phyloP scores from a whole-genome alignment of 2,888 invertebrate genomes.

The Clistopyga incitator region DNA sequence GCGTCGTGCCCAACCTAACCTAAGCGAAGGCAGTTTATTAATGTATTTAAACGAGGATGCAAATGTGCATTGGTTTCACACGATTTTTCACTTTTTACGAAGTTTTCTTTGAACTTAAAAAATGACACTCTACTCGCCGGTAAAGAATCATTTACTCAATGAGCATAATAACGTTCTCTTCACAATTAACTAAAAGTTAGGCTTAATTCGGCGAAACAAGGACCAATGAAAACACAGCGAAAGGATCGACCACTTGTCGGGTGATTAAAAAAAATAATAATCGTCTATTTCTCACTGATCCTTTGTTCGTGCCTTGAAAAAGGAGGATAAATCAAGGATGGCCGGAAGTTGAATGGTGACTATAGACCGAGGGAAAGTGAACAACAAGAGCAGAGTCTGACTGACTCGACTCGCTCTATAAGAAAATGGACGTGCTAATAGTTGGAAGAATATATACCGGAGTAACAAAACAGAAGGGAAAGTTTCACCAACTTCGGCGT shows the following conservation, averaged over 20 bases:
- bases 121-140: too few species aligned
- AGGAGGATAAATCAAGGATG: conserved; percentile 11
- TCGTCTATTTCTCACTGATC: background rate
- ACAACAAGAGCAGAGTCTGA: conserved; percentile 28
- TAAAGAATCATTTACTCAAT: too few species aligned
- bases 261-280: background rate
- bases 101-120: too few species aligned
- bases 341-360: conserved; percentile 62
- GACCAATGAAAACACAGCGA: too few species aligned
- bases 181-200: too few species aligned
- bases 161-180: too few species aligned
- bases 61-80: too few species aligned
- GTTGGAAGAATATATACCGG: conserved; percentile 6
- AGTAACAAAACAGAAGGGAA: conserved; percentile 41
- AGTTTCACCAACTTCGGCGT: conserved; percentile 38
- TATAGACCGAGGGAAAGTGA: conserved; percentile 67
- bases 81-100: too few species aligned
- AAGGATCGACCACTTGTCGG: too few species aligned
- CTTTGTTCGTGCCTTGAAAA: background rate
- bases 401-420: conserved; percentile 11
- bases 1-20: background rate
- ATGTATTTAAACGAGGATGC: too few species aligned
- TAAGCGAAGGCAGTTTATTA: too few species aligned
- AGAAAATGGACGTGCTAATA: conserved; percentile 22
- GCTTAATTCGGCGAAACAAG: too few species aligned